Evolutionary conservation across 2,888 invertebrate species (phyloP), one percentile per base, ranked within the genome.

Genomic region (Arenicola marina): DNA sequence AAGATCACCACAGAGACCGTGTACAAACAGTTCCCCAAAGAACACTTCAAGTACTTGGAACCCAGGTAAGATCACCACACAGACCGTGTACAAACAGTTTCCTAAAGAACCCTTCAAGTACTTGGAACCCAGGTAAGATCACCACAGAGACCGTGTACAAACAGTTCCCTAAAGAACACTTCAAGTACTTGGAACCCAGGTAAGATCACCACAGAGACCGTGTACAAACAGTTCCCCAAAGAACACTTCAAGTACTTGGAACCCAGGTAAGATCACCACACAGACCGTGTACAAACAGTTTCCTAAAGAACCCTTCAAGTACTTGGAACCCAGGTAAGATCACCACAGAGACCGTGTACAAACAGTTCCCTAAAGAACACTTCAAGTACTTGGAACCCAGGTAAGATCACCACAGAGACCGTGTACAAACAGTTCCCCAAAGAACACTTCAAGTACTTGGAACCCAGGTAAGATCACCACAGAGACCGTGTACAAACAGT

Each of bases 231-330:
- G 84, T 99, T 89, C 84, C 89, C 91, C 4, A 91, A 93, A 31
- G 95, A 97, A 76, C 92, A 95, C 0, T 99, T 99, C 85, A 91
- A 92, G 77, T 99, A 96, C 84, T 86, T 98, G 63, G 95, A 97
- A 78, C 96, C 97, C 43, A 63, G 63, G 63, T 60, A 18, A n/a
- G n/a, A n/a, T n/a, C n/a, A n/a, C n/a, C n/a, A n/a, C n/a, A n/a
- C n/a, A n/a, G n/a, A n/a, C n/a, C n/a, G n/a, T n/a, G n/a, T n/a
- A n/a, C n/a, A n/a, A n/a, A 75, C 99, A 99, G 84, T 99, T 89
- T 84, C 89, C 91, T 4, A 91, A 93, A 31, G 95, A 97, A 76
- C 92, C 95, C 0, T 99, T 99, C 85, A 91, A 92, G 77, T 99
- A 96, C 84, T 86, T 98, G 63, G 95, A 97, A 78, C 96, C 97